Evolutionary conservation across 2,797 vertebrate genomes (phyloP).

Genomic region (Huso huso): DNA sequence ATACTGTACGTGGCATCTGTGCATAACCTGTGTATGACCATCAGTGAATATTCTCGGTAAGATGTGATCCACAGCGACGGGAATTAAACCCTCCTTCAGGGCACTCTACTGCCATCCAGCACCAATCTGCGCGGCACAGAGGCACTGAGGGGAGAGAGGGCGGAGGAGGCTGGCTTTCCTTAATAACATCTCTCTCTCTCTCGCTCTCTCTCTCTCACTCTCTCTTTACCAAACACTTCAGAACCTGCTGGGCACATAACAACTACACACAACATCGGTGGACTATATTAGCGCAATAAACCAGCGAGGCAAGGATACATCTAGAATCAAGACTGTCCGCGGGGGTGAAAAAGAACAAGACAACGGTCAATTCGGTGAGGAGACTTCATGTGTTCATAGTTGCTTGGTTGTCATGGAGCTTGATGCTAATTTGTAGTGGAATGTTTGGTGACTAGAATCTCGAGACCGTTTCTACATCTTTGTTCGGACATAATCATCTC

Average conservation of each 20-base stretch:
- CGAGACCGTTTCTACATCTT: neutral
- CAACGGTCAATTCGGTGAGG: constrained; percentile 25
- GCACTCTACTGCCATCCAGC: constrained; percentile 34
- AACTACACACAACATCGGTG: constrained; percentile 27
- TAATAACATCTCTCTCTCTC: constrained; percentile 33
- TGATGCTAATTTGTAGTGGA: constrained; percentile 14
- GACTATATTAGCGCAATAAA: constrained; percentile 8
- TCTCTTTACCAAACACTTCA: constrained; percentile 30
- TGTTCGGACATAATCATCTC: neutral
- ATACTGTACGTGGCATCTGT: too few species aligned
- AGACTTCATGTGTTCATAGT: constrained; percentile 10
- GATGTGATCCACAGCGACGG: constrained; percentile 20
- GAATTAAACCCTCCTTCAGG: constrained; percentile 24
- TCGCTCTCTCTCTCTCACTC: constrained; percentile 23
- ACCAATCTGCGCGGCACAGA: constrained; percentile 53
- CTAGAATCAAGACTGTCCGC: constrained; percentile 22
- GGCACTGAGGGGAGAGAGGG: constrained; percentile 42
- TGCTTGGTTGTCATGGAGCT: constrained; percentile 15
- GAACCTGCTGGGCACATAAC: constrained; percentile 29
- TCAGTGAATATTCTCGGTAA: neutral
- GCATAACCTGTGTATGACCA: too few species aligned
- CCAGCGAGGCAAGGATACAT: constrained; percentile 10
- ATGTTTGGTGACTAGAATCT: constrained; percentile 11
- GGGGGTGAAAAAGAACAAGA: constrained; percentile 10
- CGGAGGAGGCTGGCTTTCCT: constrained; percentile 55